These are phyloP conservation scores for Chloropsis hardwickii DNA, from an alignment of 2,113 vertebrate species.

Conservation along the genomic window DNA sequence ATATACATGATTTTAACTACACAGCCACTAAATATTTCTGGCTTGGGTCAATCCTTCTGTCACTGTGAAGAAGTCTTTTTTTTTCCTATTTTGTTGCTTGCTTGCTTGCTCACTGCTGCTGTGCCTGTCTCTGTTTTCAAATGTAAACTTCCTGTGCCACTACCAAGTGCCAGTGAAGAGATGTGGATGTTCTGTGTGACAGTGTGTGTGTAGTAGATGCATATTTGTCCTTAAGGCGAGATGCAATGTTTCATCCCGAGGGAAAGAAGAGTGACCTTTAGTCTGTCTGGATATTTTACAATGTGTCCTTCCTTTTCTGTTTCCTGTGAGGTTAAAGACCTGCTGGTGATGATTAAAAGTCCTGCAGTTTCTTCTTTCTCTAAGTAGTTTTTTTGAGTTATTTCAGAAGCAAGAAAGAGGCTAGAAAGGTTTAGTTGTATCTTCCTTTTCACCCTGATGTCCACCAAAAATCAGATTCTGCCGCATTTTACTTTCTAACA, in stretches of 20 bases:
- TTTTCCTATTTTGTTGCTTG: neutral
- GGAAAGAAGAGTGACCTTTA: constrained; percentile 53
- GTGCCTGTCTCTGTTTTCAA: neutral
- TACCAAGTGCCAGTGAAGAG: constrained; percentile 16
- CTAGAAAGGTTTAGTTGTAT: constrained; percentile 15
- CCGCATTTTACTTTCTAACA: neutral
- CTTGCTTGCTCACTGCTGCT: neutral
- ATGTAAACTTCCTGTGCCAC: constrained; percentile 13
- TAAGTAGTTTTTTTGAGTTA: constrained; percentile 6
- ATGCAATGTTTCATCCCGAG: constrained; percentile 9
- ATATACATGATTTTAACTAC: neutral
- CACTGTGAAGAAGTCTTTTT: neutral
- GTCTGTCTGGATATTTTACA: constrained; percentile 42
- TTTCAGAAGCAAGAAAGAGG: constrained; percentile 8
- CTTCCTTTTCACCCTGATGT: constrained; percentile 13
- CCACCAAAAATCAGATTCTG: constrained; percentile 3
- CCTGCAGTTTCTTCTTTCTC: constrained; percentile 11
- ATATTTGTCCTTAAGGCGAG: constrained; percentile 35
- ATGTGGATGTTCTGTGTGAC: constrained; percentile 38
- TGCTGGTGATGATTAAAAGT: constrained; percentile 60
- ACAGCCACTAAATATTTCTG: neutral
- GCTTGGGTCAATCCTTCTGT: neutral
- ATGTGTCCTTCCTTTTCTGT: constrained; percentile 48
- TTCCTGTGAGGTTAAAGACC: constrained; percentile 62
- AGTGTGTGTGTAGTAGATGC: constrained; percentile 23